phyloP scores from a whole-genome alignment of 2,113 vertebrate species.

The Tonatia bakeri region DNA sequence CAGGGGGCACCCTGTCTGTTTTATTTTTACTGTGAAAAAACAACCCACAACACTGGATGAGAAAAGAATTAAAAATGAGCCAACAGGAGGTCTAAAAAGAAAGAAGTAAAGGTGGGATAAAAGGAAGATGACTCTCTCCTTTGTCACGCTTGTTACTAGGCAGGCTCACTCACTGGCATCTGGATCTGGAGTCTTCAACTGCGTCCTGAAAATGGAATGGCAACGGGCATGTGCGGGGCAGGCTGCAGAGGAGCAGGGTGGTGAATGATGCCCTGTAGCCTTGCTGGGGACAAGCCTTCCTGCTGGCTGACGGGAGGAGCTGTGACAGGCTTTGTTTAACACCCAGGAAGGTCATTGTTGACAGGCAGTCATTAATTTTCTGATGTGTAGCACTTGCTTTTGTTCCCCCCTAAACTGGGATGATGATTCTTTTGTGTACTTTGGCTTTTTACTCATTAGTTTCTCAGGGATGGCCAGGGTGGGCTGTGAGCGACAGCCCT shows the following conservation, averaged over 20 bases:
- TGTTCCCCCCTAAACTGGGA: slow-evolving; percentile 22
- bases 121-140: background rate
- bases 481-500: background rate
- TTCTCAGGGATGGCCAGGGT: background rate
- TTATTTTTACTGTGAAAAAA: background rate
- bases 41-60: background rate
- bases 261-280: background rate
- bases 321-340: background rate
- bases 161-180: background rate
- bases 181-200: background rate
- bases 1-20: background rate
- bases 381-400: background rate
- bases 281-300: background rate
- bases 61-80: background rate
- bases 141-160: background rate
- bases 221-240: too few relatives aligned
- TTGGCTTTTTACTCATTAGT: background rate
- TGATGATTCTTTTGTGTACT: background rate
- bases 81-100: background rate
- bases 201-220: too few relatives aligned
- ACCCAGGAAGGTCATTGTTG: slow-evolving; percentile 18
- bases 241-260: too few relatives aligned
- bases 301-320: background rate
- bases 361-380: slow-evolving; percentile 44
- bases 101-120: background rate